Percentiles rank a stretch among this genome's conserved stretches.
phyloP scores from a whole-genome alignment of 2,797 vertebrate genomes.

The Macroramphosus scolopax region DNA sequence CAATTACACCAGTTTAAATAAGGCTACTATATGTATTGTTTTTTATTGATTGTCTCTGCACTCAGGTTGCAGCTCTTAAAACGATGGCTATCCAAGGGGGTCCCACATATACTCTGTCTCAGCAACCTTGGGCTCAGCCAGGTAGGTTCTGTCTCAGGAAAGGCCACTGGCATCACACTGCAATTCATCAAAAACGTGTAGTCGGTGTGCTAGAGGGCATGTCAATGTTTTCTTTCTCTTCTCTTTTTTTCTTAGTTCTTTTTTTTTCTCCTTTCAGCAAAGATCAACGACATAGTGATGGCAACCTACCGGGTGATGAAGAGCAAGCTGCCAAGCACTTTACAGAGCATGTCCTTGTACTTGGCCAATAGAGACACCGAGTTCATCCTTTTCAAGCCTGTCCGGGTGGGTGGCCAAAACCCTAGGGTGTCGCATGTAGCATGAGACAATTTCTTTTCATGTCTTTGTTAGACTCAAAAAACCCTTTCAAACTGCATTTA shows the following conservation, averaged over 20 bases:
- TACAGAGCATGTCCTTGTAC: slow-evolving; percentile 96
- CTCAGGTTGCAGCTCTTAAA: slow-evolving; percentile 90
- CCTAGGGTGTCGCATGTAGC: slow-evolving; percentile 14
- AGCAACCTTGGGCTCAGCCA: slow-evolving; percentile 97
- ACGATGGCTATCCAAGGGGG: slow-evolving; percentile 93
- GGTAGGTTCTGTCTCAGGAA: slow-evolving; percentile 77
- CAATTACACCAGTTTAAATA: not conserved
- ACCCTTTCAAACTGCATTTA: no score
- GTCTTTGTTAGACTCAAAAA: no score
- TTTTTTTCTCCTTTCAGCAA: slow-evolving; percentile 79
- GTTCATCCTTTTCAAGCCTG: slow-evolving; percentile 97
- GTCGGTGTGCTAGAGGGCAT: slow-evolving; percentile 47
- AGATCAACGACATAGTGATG: slow-evolving; percentile 92
- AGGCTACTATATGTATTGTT: slow-evolving; percentile 7
- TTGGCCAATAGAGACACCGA: slow-evolving; percentile 97
- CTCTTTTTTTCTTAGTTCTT: slow-evolving; percentile 15
- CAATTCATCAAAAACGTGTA: slow-evolving; percentile 60
- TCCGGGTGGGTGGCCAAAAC: slow-evolving; percentile 85
- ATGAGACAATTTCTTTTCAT: no score
- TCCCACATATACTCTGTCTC: slow-evolving; percentile 89
- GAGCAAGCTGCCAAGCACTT: slow-evolving; percentile 88
- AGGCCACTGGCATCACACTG: slow-evolving; percentile 26
- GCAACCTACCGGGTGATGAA: slow-evolving; percentile 92
- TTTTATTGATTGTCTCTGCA: slow-evolving; percentile 22
- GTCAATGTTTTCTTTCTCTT: slow-evolving; percentile 47